phyloP scores from a whole-genome alignment of 2,113 vertebrate species.

The Petrocephalus zakoni region DNA sequence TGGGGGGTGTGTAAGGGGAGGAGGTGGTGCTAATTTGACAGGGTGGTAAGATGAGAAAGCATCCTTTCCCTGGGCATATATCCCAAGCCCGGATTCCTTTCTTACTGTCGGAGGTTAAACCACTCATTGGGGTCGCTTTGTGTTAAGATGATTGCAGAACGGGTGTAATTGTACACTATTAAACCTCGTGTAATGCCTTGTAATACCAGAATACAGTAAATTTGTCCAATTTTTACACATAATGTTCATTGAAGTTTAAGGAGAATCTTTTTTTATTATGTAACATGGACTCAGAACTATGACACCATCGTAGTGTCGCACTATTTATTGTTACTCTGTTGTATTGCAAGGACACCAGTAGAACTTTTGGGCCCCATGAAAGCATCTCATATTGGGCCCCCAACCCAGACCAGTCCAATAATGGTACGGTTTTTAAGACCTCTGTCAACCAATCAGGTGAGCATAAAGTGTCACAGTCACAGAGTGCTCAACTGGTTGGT shows the following conservation, averaged over 20 bases:
- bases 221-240: background rate
- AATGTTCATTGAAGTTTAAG: background rate
- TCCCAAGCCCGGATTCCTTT: background rate
- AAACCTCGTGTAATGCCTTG: background rate
- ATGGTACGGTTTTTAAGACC: background rate
- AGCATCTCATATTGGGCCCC: background rate
- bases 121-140: background rate
- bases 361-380: background rate
- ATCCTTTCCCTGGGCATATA: background rate
- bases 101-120: background rate
- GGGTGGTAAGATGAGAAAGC: background rate
- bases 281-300: background rate
- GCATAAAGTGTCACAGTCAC: no score
- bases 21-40: background rate
- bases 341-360: background rate
- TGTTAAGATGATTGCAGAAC: background rate
- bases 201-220: background rate
- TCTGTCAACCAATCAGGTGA: background rate
- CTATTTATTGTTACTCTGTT: background rate
- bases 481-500: no score
- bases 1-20: background rate
- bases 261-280: background rate
- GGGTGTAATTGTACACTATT: background rate
- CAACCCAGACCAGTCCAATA: background rate
- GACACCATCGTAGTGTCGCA: background rate